These are phyloP conservation scores for Sinopyrophorus schimmeli DNA, from an alignment of 2,888 invertebrate species.

Conservation along the genomic window DNA sequence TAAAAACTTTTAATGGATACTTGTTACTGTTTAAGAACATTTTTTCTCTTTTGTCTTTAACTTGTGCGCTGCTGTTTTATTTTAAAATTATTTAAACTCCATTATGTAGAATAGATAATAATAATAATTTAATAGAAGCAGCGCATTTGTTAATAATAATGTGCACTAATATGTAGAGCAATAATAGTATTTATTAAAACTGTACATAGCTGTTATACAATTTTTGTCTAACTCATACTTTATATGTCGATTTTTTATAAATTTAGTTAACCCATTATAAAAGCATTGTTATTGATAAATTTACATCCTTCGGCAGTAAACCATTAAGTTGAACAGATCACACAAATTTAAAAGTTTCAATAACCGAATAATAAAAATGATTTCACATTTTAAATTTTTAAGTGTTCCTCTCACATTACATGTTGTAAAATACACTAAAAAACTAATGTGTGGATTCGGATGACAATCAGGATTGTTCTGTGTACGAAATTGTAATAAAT, in stretches of 20 bases:
- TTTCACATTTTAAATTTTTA: conserved; percentile 6
- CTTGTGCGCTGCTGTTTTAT: too few relatives aligned
- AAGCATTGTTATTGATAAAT: not conserved
- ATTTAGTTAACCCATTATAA: too few relatives aligned
- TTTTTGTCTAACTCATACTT: not conserved
- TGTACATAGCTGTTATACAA: not conserved
- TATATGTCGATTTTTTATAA: too few relatives aligned
- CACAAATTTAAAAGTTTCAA: not conserved
- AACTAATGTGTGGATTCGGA: conserved; percentile 27
- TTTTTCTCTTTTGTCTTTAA: too few relatives aligned
- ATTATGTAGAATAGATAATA: not conserved
- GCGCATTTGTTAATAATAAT: not conserved
- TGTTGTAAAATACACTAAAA: conserved; percentile 27
- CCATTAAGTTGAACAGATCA: not conserved
- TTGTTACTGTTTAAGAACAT: too few relatives aligned
- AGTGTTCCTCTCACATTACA: conserved; percentile 18
- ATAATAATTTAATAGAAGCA: conserved; percentile 2
- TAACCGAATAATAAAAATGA: not conserved
- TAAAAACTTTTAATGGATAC: too few relatives aligned
- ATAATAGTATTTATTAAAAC: conserved; percentile 9
- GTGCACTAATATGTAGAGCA: conserved; percentile 14
- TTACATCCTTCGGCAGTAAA: not conserved
- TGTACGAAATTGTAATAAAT: conserved; percentile 28
- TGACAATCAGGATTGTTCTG: conserved; percentile 32
- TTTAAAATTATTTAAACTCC: too few relatives aligned